A percentile compares a stretch with the other conserved stretches of the same genome.
phyloP scores from a whole-genome alignment of 2,888 invertebrate species.

The Acanthococcus lagerstroemiae region DNA sequence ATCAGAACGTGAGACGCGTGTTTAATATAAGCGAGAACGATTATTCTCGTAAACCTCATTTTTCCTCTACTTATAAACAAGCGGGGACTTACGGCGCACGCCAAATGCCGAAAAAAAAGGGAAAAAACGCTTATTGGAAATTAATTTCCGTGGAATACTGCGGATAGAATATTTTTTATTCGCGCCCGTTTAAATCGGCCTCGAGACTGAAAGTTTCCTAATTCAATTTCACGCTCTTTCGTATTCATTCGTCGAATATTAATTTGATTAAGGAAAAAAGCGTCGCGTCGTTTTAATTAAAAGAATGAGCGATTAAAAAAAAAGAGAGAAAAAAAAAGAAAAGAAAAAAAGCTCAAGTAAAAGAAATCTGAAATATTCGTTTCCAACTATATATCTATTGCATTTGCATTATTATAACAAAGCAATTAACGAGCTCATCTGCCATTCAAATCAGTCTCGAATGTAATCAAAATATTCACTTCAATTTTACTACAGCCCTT shows the following conservation, averaged over 20 bases:
- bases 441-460: constrained; percentile 18
- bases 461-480: constrained; percentile 10
- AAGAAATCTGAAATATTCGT: neutral
- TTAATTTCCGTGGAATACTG: neutral
- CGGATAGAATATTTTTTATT: neutral
- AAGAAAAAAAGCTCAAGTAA: neutral
- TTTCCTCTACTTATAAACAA: neutral
- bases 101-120: neutral
- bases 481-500: neutral
- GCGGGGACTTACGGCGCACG: neutral
- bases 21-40: neutral
- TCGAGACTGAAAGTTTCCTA: constrained; percentile 13
- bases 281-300: constrained; percentile 20
- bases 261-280: constrained; percentile 24
- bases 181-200: constrained; percentile 12
- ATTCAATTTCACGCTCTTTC: constrained; percentile 23
- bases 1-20: constrained; percentile 18
- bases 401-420: constrained; percentile 25
- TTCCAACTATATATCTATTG: constrained; percentile 15
- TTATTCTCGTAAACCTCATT: neutral
- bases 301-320: neutral
- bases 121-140: neutral
- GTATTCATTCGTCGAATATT: constrained; percentile 4
- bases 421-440: constrained; percentile 24
- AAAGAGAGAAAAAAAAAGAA: neutral